Evolutionary conservation across 2,113 vertebrate species (phyloP).

Genomic region (Sorex fumeus): DNA sequence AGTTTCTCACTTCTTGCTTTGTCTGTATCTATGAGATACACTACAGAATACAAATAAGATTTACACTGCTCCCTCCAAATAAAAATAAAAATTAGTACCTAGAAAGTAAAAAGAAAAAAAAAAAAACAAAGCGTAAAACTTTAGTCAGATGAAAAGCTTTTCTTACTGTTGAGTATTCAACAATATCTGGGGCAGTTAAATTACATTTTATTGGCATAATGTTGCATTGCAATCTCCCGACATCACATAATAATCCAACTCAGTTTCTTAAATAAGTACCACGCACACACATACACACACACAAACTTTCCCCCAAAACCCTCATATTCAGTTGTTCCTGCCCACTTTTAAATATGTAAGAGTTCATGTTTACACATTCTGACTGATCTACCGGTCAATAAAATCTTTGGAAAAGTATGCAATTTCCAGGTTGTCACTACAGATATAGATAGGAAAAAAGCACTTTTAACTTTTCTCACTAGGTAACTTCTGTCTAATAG

Average conservation of each 20-base stretch:
- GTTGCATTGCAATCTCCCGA: constrained; percentile 98
- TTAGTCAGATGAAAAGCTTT: constrained; percentile 92
- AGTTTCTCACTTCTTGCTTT: constrained; percentile 94
- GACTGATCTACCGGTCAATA: constrained; percentile 84
- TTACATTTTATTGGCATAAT: constrained; percentile 94
- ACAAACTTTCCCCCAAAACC: too few species aligned
- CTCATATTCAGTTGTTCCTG: constrained; percentile 90
- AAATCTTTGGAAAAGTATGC: constrained; percentile 88
- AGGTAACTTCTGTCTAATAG: constrained; percentile 91
- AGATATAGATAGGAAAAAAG: constrained; percentile 84
- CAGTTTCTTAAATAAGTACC: constrained; percentile 92
- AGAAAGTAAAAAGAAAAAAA: constrained; percentile 91
- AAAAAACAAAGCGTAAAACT: constrained; percentile 91
- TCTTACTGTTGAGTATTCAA: constrained; percentile 89
- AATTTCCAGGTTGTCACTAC: constrained; percentile 89
- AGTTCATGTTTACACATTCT: constrained; percentile 90
- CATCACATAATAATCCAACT: constrained; percentile 92
- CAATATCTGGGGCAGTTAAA: constrained; percentile 91
- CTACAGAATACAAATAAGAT: constrained; percentile 92
- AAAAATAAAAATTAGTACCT: constrained; percentile 95
- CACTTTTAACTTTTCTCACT: constrained; percentile 89
- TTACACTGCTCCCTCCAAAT: constrained; percentile 90
- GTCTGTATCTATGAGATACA: constrained; percentile 99
- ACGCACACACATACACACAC: too few species aligned
- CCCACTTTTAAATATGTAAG: constrained; percentile 90